Evolutionary conservation across 2,888 invertebrate genomes (phyloP), one percentile per base, ranked within the genome.

Genomic region (Epinotia bilunana): DNA sequence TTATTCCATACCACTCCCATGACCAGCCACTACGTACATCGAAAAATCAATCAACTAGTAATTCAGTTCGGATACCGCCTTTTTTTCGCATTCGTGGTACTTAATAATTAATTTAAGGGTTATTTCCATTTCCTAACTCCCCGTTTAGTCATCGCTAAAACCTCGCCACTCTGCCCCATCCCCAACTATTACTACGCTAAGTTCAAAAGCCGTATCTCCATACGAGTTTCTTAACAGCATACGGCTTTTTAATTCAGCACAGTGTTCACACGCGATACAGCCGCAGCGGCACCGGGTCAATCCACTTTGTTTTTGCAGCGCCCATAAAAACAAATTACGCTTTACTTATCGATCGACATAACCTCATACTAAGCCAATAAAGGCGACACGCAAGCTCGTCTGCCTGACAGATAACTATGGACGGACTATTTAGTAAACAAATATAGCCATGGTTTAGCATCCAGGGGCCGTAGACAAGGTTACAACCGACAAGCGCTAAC

Each of bases 281-380:
- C 84, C 33, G 33, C 33, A 33, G 33, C 33, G 33, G 33, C 86
- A 86, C 81, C 89, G 83, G 92, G 93, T 92, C 93, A 92, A 88
- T 92, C 91, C 92, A 90, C 92, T 93, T 90, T 89, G 91, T 93
- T 92, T 93, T 92, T 92, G 92, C 92, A 87, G 83, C 87, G 88
- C 82, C 86, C 86, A 90, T 91, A 91, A 91, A 92, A 91, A 91
- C 89, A 89, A 90, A 92, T 91, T 91, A 87, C 88, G 87, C 89
- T 87, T 90, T 89, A 89, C 89, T 88, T 90, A 92, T 92, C 90
- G 92, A 92, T 91, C 87, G 86, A 82, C 85, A 88, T 88, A 89
- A 90, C 88, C 87, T 85, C 89, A 88, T 88, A 86, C 89, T 89
- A 88, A 89, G 89, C 86, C 88, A 90, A 91, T 91, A 91, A 89